Base-by-base conservation (phyloP, 2,888 invertebrate species). In the Parnassius orleans region DNA sequence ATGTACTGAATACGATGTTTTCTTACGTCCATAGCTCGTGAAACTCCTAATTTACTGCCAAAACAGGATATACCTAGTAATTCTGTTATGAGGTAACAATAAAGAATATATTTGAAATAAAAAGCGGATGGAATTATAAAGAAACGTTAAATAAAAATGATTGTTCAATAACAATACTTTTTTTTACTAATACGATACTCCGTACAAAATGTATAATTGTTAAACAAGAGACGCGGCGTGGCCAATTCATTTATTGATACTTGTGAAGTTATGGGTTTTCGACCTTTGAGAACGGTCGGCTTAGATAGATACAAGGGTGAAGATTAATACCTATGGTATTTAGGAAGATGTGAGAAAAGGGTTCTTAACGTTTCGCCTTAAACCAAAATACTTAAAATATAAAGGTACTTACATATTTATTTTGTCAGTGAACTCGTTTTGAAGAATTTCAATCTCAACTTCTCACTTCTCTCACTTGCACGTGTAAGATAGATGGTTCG, bases 191-290 rank as follows among this genome's bases (percentile, higher is more conserved):
- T 19, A 47, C 60, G 52, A 56, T 65, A 66, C 68, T 60, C 71
- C 73, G 67, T 73, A 68, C 66, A 66, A 69, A 75, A 75, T 75
- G 68, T 70, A 73, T 74, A 75, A 75, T 75, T 72, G 69, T 60
- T 65, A 66, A 67, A 70, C 66, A 65, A 67, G 66, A 63, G 64
- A 67, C 68, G 68, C 63, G 64, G 67, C 71, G 70, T 70, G 60
- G 53, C 73, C 56, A 69, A 75, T 72, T 66, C 63, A 68, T 73
- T 75, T 69, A 71, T 71, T 62, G 66, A 61, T 68, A 68, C 63
- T 59, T 56, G 60, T 46, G 64, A 60, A 60, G 60, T 61, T 64
- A 62, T 61, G 63, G 59, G 52, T 60, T 52, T 59, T 56, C 41
- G 60, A 53, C 62, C 55, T 60, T 62, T 52, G 53, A 42, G 60